A percentile compares a stretch with the other conserved stretches of the same genome.
These are phyloP conservation scores for Ptiloglossa arizonensis DNA, from an alignment of 1,140 invertebrate species.

Conservation along the genomic window DNA sequence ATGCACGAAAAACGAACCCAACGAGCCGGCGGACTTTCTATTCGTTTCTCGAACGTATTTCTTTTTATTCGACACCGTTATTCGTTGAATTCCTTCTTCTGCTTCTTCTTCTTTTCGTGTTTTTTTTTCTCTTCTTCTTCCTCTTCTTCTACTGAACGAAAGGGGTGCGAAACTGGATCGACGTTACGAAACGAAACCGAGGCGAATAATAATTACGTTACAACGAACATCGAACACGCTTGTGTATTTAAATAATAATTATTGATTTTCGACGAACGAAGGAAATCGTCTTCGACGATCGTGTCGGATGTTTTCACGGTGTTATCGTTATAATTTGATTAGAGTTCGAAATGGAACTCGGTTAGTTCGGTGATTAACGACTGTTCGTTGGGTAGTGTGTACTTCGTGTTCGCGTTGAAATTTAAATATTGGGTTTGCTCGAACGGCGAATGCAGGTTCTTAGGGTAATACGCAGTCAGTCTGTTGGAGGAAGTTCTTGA, in stretches of 20 bases:
- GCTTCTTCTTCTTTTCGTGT: too few species aligned
- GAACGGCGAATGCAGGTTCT: not conserved
- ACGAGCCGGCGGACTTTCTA: not conserved
- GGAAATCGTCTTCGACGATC: too few species aligned
- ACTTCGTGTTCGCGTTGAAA: not conserved
- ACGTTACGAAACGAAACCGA: not conserved
- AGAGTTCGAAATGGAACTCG: not conserved
- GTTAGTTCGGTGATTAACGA: not conserved
- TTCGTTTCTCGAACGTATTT: not conserved
- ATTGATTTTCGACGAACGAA: not conserved
- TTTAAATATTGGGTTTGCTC: conserved; percentile 31
- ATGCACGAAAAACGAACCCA: not conserved
- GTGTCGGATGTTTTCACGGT: not conserved
- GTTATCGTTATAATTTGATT: conserved; percentile 5
- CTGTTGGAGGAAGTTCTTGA: conserved; percentile 26
- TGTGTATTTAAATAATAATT: not conserved
- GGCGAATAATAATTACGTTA: too few species aligned
- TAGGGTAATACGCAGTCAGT: not conserved
- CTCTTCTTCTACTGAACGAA: too few species aligned
- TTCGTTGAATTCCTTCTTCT: too few species aligned
- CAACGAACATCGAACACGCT: too few species aligned
- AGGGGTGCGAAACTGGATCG: not conserved
- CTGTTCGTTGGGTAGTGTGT: not conserved
- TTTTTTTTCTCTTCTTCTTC: too few species aligned
- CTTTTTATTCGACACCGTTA: conserved; percentile 1